Evolutionary conservation across 2,113 vertebrate species (phyloP).

Genomic region (Eurystomus gularis): DNA sequence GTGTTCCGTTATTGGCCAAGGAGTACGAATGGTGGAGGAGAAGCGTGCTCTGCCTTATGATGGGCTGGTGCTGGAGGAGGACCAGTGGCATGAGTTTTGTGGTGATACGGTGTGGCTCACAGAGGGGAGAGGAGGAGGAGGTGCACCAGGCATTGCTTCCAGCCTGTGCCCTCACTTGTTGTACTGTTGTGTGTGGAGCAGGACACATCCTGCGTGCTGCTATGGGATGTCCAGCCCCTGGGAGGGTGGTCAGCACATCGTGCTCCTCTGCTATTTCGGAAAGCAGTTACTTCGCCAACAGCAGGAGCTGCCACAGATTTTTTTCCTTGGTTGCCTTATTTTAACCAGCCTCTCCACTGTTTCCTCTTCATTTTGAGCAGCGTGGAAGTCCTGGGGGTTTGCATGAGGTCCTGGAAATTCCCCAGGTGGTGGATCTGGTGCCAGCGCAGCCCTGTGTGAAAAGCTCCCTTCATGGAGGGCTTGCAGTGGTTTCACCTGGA

Average conservation of each 20-base stretch:
- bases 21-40: neutral
- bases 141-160: fast-evolving
- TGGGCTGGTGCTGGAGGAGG: neutral
- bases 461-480: neutral
- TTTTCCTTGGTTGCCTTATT: neutral
- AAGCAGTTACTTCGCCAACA: neutral
- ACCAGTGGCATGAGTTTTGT: fast-evolving
- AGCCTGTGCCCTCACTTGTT: neutral
- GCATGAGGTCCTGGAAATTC: neutral
- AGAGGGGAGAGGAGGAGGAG: neutral
- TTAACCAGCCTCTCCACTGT: neutral
- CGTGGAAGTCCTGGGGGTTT: neutral
- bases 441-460: neutral
- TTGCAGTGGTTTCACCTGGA: conserved; percentile 4
- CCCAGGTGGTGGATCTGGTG: neutral
- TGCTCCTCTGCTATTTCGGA: neutral
- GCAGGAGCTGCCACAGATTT: neutral
- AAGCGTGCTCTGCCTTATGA: fast-evolving
- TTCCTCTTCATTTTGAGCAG: neutral
- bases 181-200: fast-evolving
- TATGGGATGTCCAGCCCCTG: fast-evolving
- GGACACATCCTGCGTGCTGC: neutral
- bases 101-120: fast-evolving
- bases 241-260: fast-evolving
- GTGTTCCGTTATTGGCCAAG: fast-evolving